Percentiles rank a stretch among this genome's conserved stretches.
phyloP scores from a whole-genome alignment of 2,888 invertebrate species.

The Brachyopa scutellaris region DNA sequence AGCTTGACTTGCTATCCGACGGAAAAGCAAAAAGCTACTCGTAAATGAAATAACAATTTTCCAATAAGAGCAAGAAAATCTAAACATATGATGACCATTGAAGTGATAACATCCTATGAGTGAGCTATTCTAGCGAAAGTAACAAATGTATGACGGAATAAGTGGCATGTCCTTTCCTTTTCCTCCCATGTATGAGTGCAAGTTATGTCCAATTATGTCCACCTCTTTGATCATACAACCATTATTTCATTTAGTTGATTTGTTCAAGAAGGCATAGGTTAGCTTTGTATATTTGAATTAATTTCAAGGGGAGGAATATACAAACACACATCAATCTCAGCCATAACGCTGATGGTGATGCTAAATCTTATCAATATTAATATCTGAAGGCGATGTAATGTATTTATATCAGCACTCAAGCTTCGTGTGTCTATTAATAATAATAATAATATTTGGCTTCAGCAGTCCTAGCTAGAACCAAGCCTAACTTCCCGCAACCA shows the following conservation, averaged over 20 bases:
- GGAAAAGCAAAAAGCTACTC: no score
- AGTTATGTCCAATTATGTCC: slow-evolving; percentile 79
- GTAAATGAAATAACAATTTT: slow-evolving; percentile 78
- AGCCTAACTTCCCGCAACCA: no score
- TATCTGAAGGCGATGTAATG: slow-evolving; percentile 41
- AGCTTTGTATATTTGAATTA: no score
- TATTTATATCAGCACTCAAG: slow-evolving; percentile 11
- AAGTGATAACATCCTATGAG: slow-evolving; percentile 57
- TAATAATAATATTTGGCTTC: no score
- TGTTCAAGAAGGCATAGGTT: slow-evolving; percentile 43
- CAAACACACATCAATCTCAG: slow-evolving; percentile 49
- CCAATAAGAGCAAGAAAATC: slow-evolving; percentile 80
- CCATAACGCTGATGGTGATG: slow-evolving; percentile 49
- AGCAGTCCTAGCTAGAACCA: no score
- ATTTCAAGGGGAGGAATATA: slow-evolving; percentile 5
- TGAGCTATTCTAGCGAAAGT: slow-evolving; percentile 40
- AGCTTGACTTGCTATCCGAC: no score
- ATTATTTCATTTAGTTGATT: slow-evolving; percentile 68
- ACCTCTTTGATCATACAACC: slow-evolving; percentile 78
- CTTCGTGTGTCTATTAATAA: no score
- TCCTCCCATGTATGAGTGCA: slow-evolving; percentile 42
- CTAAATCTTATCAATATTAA: slow-evolving; percentile 61
- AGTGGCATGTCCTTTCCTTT: slow-evolving; percentile 20
- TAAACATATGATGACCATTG: slow-evolving; percentile 79
- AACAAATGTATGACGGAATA: slow-evolving; percentile 32